Percentiles rank a stretch among this genome's conserved stretches.
phyloP scores from a whole-genome alignment of 2,113 vertebrate genomes.

The Tiliqua scincoides region DNA sequence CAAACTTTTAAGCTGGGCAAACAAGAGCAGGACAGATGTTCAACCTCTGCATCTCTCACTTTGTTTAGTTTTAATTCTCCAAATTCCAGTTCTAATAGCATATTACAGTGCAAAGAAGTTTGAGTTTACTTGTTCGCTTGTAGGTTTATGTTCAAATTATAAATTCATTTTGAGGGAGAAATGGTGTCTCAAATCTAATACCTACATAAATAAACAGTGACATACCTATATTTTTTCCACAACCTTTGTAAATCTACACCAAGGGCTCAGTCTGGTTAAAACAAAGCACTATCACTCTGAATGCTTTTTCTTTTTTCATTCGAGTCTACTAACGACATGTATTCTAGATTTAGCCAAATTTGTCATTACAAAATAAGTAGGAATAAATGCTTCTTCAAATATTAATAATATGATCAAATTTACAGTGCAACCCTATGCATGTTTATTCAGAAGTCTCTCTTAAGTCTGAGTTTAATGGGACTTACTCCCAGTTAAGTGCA shows the following conservation, averaged over 20 bases:
- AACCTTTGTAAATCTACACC: slow-evolving; percentile 19
- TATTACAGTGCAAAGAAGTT: neutral
- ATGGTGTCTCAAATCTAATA: slow-evolving; percentile 22
- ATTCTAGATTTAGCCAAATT: neutral
- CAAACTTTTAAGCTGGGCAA: neutral
- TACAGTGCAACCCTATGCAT: too few relatives aligned
- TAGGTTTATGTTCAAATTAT: slow-evolving; percentile 39
- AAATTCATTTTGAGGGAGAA: slow-evolving; percentile 44
- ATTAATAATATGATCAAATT: neutral
- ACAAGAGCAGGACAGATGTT: neutral
- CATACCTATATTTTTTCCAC: slow-evolving; percentile 22
- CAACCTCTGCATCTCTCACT: neutral
- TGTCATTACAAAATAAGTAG: slow-evolving; percentile 36
- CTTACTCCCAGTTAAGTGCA: too few relatives aligned
- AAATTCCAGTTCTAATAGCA: neutral
- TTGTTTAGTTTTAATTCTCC: neutral
- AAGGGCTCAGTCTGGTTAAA: slow-evolving; percentile 31
- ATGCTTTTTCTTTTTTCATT: slow-evolving; percentile 42
- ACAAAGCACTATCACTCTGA: slow-evolving; percentile 31
- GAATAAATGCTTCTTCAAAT: slow-evolving; percentile 12
- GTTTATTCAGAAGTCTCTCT: too few relatives aligned
- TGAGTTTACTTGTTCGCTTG: neutral
- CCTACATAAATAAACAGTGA: neutral
- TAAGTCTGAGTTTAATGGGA: too few relatives aligned
- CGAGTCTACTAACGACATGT: neutral